Evolutionary conservation across 2,797 vertebrate genomes (phyloP), one percentile per base, ranked within the genome.

Genomic region (Sebastes hubbsi): DNA sequence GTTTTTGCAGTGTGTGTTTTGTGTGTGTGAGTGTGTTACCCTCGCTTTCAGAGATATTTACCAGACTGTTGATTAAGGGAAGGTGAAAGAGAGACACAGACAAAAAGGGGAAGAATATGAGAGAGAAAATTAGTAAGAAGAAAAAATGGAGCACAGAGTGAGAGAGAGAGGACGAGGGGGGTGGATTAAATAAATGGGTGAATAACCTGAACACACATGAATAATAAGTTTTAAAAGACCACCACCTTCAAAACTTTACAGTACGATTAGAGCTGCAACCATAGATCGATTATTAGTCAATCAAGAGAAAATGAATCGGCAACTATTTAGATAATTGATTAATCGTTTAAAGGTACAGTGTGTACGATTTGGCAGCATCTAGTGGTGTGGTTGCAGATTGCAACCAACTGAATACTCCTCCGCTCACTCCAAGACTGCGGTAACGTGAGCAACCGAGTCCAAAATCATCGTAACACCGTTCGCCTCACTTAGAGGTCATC

Each of bases 11-110:
- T 25, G 25, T 22, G 59, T 20, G 34, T 38, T 38, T 29, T 20
- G 29, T 36, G 58, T 34, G 25, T 29, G 20, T 61, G 30, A 68
- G 54, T 75, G 54, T 25, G n/a, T 27, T 32, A 46, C 8, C 25
- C 14, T 72, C 8, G 12, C 30, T 77, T 77, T 75, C 36, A 62
- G 29, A 69, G 67, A 72, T 80, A 68, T 65, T 83, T 73, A 63
- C 55, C 24, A 70, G 54, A 62, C 42, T 63, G 69, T 52, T 84
- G 49, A 81, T 78, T 74, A 68, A 38, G 14, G 24, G 64, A 84
- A 76, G 65, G 78, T 79, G 72, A 82, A 62, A 81, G 22, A 73
- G 32, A 58, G 13, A 49, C 36, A 70, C 13, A 75, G 46, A 72
- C 12, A 27, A 27, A 4, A 22, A 2, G 18, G 18, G 32, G 29